Evolutionary conservation across 2,888 invertebrate species (phyloP).

Genomic region (Euzetes globulus): DNA sequence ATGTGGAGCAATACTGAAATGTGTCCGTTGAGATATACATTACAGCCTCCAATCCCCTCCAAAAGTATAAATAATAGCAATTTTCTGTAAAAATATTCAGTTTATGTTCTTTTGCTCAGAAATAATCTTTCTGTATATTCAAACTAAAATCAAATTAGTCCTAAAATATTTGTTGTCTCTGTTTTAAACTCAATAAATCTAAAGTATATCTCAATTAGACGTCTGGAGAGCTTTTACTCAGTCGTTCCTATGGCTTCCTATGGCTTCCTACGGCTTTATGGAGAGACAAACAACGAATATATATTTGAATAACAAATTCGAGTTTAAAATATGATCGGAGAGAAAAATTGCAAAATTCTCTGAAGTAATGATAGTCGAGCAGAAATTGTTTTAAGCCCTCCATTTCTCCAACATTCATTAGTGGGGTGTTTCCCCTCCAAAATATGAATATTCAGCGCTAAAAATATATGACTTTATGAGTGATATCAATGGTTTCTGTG

Average conservation of each 20-base stretch:
- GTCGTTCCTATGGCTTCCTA: not conserved
- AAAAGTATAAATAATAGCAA: not conserved
- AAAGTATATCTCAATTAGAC: not conserved
- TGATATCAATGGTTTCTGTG: not conserved
- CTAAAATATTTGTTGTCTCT: not conserved
- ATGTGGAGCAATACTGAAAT: not conserved
- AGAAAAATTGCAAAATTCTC: not conserved
- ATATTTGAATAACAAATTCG: not conserved
- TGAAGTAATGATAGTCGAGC: not conserved
- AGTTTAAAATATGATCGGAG: not conserved
- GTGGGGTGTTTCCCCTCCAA: too few relatives aligned
- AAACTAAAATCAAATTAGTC: not conserved
- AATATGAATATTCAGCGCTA: too few relatives aligned
- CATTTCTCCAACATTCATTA: too few relatives aligned
- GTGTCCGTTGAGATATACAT: not conserved
- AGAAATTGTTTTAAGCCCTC: not conserved
- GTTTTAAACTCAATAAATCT: not conserved
- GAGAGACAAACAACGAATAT: not conserved
- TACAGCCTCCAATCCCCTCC: not conserved
- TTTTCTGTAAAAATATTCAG: not conserved
- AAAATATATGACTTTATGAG: too few relatives aligned
- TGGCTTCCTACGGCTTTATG: not conserved
- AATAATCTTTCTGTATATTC: not conserved
- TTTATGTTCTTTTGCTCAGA: not conserved
- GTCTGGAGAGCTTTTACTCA: not conserved